These are phyloP conservation scores for Megalopta genalis DNA, from an alignment of 1,140 invertebrate species.

Conservation along the genomic window DNA sequence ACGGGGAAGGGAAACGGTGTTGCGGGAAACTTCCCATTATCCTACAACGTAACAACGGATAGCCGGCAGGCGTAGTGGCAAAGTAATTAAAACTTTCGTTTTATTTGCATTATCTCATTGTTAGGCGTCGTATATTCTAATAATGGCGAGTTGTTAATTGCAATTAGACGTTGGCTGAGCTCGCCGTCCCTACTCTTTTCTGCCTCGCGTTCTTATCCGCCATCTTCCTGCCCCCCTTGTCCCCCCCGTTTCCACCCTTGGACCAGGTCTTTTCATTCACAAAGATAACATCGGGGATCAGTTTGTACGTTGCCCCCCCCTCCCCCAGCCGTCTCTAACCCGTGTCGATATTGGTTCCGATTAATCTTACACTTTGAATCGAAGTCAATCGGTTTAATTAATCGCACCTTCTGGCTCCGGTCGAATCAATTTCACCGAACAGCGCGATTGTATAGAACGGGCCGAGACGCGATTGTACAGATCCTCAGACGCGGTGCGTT, in stretches of 20 bases:
- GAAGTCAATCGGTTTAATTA: slow-evolving; percentile 19
- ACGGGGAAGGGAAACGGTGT: slow-evolving; percentile 57
- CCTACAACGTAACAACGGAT: slow-evolving; percentile 74
- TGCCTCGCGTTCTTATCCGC: slow-evolving; percentile 15
- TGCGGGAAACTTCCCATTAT: slow-evolving; percentile 78
- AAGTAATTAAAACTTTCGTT: slow-evolving; percentile 80
- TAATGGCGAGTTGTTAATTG: slow-evolving; percentile 80
- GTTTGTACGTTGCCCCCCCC: background rate
- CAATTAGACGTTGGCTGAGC: slow-evolving; percentile 75
- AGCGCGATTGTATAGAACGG: too few species aligned
- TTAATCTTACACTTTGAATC: slow-evolving; percentile 13
- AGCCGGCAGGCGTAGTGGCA: slow-evolving; percentile 72
- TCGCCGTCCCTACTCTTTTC: slow-evolving; percentile 41
- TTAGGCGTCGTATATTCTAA: slow-evolving; percentile 79
- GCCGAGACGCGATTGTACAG: background rate
- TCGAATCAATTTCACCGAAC: background rate
- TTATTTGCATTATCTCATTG: slow-evolving; percentile 80
- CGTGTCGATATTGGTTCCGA: slow-evolving; percentile 1
- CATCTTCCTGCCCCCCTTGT: slow-evolving; percentile 25
- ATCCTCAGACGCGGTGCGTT: background rate
- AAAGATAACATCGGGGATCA: slow-evolving; percentile 17
- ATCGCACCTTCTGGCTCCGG: background rate
- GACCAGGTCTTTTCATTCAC: slow-evolving; percentile 1
- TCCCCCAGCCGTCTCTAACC: too few species aligned
- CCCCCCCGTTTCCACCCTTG: background rate